Evolutionary conservation across 2,888 invertebrate genomes (phyloP), one percentile per base, ranked within the genome.

Genomic region (Bhutanitis thaidina): DNA sequence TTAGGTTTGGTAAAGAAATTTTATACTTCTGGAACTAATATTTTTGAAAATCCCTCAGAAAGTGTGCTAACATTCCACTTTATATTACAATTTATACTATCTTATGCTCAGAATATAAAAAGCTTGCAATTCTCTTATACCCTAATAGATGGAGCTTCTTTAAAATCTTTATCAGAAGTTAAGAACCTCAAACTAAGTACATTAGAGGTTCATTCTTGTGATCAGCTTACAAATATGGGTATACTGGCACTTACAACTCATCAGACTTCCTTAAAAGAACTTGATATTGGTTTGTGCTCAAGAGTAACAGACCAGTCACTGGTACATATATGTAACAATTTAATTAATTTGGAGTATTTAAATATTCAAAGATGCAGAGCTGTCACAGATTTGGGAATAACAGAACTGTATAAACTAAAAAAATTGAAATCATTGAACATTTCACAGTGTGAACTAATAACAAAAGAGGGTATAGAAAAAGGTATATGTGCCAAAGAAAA

Each of bases 11-110:
- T 93, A 36, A 91, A 92, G 56, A 92, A 92, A 53, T 94, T 94
- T 74, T 94, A 94, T 77, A 92, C 93, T 0, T 74, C 83, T 38
- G 74, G 71, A 37, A 65, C 70, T 40, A 67, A 83, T 54, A 69
- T 84, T 50, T 79, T 74, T 57, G 60, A 62, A 55, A 81, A 65
- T 49, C 91, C 92, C 52, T 94, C 93, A 39, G 93, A 93, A 62
- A 93, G 93, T 63, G 92, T 95, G 1, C 72, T 95, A 20, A 94
- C 95, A 32, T 95, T 94, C 66, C 90, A 91, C 59, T 93, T 93
- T 65, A 82, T 95, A 27, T 68, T 92, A 40, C 87, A 90, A 54
- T 92, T 91, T 57, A 82, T 94, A 40, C 75, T 77, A 44, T 73
- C 78, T 1, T 91, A 91, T 65, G 90, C 91, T 4, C 65, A 73